phyloP scores from a whole-genome alignment of 2,888 invertebrate genomes.

The Diadegma fenestrale region DNA sequence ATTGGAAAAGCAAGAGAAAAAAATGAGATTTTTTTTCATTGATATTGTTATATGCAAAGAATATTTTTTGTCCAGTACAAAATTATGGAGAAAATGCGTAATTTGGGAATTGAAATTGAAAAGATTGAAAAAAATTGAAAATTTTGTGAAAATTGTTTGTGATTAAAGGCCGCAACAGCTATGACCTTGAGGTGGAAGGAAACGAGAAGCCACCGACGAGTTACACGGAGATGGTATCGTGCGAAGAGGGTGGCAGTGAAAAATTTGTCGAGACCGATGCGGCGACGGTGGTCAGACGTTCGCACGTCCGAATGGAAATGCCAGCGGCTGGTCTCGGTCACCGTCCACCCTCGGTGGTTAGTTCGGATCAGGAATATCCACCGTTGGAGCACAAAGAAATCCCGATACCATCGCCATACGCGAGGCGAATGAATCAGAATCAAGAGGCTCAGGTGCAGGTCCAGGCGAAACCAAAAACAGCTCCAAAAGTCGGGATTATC shows the following conservation, averaged over 20 bases:
- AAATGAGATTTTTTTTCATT: background rate
- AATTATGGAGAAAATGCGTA: background rate
- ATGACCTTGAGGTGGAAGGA: conserved; percentile 81
- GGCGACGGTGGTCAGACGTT: conserved; percentile 82
- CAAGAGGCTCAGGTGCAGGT: conserved; percentile 53
- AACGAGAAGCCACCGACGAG: conserved; percentile 76
- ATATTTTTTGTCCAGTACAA: background rate
- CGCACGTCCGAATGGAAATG: conserved; percentile 87
- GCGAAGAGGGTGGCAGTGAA: conserved; percentile 75
- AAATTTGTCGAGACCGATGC: conserved; percentile 81
- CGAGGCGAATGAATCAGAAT: conserved; percentile 74
- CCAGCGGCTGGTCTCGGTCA: conserved; percentile 88
- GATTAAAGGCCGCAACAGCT: conserved; percentile 81
- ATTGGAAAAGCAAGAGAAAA: background rate
- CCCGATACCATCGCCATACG: conserved; percentile 79
- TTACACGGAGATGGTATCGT: conserved; percentile 76
- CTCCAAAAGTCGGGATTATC: conserved; percentile 53
- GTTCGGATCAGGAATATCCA: conserved; percentile 84
- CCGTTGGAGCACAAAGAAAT: conserved; percentile 80
- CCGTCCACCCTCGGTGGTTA: conserved; percentile 89
- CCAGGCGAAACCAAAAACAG: conserved; percentile 66
- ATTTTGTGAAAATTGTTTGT: conserved; percentile 23
- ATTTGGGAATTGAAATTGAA: background rate
- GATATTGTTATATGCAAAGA: background rate
- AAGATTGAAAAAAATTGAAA: background rate